Base-by-base conservation (phyloP, 1,140 invertebrate species). In the Eriocheir sinensis region DNA sequence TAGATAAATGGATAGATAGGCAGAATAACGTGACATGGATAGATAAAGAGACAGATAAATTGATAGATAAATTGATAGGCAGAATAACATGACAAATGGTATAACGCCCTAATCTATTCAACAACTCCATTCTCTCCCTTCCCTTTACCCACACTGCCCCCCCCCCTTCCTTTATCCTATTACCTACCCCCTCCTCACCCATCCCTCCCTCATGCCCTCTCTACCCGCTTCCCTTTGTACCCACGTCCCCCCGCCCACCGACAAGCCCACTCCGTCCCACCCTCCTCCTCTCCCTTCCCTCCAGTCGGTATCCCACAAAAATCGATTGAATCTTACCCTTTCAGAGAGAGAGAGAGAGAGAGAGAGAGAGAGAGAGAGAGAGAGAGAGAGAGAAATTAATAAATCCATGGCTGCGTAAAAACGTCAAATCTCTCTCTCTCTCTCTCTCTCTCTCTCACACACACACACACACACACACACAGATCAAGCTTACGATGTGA, bases 351-450 rank as follows among this genome's bases (percentile, higher is more conserved):
- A 40, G 83, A 85, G 83, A 85, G 83, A 85, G 83, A 85, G 83
- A 85, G 83, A 85, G 83, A 85, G 83, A 34, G 83, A 34, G 12
- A 32, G 80, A 34, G 83, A 34, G 83, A 34, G 36, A 86, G 36
- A 86, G 83, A 86, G 83, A 86, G 83, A 86, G 83, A 86, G 83
- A 86, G 83, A 86, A n/a, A n/a, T n/a, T n/a, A n/a, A n/a, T n/a
- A n/a, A n/a, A n/a, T n/a, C n/a, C n/a, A n/a, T n/a, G n/a, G n/a
- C n/a, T n/a, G n/a, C n/a, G n/a, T n/a, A n/a, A n/a, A n/a, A n/a
- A n/a, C n/a, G n/a, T n/a, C n/a, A n/a, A n/a, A n/a, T n/a, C n/a
- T n/a, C n/a, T n/a, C n/a, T n/a, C n/a, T n/a, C n/a, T n/a, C n/a
- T n/a, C n/a, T n/a, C n/a, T n/a, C n/a, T n/a, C n/a, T n/a, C 27